Conservation (phyloP, 2,888 invertebrate genomes). For the Limnephilus auricula region DNA sequence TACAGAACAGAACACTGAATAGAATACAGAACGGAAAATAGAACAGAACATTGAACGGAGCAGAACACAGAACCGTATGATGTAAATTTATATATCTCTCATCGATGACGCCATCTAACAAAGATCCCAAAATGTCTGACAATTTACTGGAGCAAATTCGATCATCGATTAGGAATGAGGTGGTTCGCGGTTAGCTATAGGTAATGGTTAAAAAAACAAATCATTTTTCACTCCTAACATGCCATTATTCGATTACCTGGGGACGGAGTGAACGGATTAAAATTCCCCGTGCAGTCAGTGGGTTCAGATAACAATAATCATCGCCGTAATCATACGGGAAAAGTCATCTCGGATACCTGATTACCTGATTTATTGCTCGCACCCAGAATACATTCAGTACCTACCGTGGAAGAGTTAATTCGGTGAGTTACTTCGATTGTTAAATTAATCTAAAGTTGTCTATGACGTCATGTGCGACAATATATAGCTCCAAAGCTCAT, state of each 20-base stretch:
- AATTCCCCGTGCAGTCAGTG: not conserved
- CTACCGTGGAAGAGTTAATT: not conserved
- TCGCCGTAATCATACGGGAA: conserved; percentile 9
- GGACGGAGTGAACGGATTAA: not conserved
- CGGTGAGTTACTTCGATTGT: not conserved
- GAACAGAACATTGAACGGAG: too few species aligned
- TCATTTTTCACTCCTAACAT: not conserved
- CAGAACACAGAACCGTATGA: not conserved
- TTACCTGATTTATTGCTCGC: not conserved
- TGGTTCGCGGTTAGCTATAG: not conserved
- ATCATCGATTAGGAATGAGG: not conserved
- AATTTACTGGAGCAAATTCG: not conserved
- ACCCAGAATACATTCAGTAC: not conserved
- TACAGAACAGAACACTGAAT: too few species aligned
- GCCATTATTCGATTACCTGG: not conserved
- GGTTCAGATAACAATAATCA: conserved; percentile 20
- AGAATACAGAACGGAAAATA: too few species aligned
- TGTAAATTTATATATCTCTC: not conserved
- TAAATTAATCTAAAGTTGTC: not conserved
- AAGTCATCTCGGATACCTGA: conserved; percentile 23
- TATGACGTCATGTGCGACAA: not conserved
- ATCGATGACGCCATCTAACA: not conserved
- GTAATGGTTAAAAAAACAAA: not conserved
- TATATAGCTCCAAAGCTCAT: not conserved
- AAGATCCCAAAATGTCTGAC: conserved; percentile 2